Base-by-base conservation (phyloP, 2,888 invertebrate species). In the Parnassius smintheus region DNA sequence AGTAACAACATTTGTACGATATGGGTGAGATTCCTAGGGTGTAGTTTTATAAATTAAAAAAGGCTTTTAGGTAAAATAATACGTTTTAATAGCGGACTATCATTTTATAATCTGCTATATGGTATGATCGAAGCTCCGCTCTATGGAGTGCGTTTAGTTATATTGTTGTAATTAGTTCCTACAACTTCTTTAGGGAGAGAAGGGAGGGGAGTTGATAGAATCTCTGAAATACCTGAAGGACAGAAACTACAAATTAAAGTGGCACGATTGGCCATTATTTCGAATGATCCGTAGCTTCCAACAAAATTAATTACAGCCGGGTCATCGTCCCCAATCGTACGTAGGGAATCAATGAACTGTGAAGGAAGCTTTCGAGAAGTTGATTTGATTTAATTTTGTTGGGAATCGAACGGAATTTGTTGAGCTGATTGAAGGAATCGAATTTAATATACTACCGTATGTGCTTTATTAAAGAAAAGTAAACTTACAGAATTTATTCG, bases 261-360 rank as follows among this genome's bases (percentile, higher is more conserved):
- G 76, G 72, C 77, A 75, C 75, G 77, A 82, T 79, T 71, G 78
- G 81, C 80, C 83, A 86, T 88, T 83, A 87, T 82, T 78, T 78
- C 75, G 81, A 85, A 83, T 82, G 81, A 83, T 81, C 79, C 81
- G 79, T 73, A 75, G 80, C 80, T 81, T 81, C 80, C 81, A 82
- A 81, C 82, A 80, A 80, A 83, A 86, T 85, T 87, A 88, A 88
- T 88, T 85, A 81, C 81, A 74, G 76, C 71, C 72, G 74, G 71
- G 74, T 74, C 70, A 68, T 70, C 70, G 75, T 76, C 77, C 75
- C 76, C 78, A 74, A 75, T 74, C 73, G 72, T 74, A 76, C 72
- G 75, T 71, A 74, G 70, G 75, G 76, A 78, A 81, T 79, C 82
- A 79, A 76, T 77, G 75, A 77, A 76, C 70, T 74, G 70, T 67